phyloP scores from a whole-genome alignment of 2,797 vertebrate species.

The Myotis vivesi region DNA sequence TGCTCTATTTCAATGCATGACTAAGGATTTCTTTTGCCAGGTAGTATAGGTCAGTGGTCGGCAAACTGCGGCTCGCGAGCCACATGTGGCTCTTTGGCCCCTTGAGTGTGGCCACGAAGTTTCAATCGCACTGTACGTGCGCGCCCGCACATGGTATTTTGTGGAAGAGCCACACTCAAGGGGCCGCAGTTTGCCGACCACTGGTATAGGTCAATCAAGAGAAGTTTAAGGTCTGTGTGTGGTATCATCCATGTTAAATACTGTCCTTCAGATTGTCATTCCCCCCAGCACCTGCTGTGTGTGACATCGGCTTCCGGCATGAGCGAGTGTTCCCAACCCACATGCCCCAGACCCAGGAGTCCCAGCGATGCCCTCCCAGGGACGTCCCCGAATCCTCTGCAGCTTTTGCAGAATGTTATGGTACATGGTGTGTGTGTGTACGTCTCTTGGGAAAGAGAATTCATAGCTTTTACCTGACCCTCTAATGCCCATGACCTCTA shows the following conservation, averaged over 20 bases:
- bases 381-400: background rate
- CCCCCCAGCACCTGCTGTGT: background rate
- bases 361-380: background rate
- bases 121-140: too few relatives aligned
- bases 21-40: background rate
- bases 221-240: background rate
- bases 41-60: background rate
- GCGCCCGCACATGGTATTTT: too few relatives aligned
- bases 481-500: background rate
- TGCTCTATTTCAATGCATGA: background rate
- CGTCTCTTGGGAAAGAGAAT: background rate
- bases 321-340: background rate
- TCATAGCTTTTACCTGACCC: background rate
- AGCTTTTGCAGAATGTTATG: background rate
- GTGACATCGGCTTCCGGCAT: background rate
- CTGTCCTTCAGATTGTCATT: background rate
- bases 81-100: too few relatives aligned
- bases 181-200: too few relatives aligned
- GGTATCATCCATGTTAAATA: background rate
- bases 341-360: background rate
- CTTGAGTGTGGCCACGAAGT: too few relatives aligned
- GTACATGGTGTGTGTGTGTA: fast-evolving
- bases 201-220: background rate
- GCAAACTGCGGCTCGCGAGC: too few relatives aligned
- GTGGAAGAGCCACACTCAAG: too few relatives aligned